Conservation (phyloP, 2,113 vertebrate species). For the Rhinoptilus africanus region DNA sequence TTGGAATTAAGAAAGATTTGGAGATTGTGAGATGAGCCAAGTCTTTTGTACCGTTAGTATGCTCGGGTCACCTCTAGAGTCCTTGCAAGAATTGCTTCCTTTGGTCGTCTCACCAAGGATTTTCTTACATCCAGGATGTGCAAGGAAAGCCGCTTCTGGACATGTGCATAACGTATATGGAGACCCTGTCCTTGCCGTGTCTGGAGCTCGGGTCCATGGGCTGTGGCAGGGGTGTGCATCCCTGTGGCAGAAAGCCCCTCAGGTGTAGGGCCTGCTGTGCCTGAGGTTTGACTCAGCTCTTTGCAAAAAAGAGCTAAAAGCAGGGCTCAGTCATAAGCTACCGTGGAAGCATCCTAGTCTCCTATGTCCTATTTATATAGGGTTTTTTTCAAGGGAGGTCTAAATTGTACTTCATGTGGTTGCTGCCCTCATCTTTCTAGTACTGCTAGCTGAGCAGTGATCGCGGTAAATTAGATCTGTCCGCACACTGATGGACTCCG, state of each 20-base stretch:
- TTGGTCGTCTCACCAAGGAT: not conserved
- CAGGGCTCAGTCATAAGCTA: not conserved
- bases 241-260: not conserved
- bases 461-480: not conserved
- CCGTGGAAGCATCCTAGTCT: not conserved
- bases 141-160: not conserved
- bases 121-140: not conserved
- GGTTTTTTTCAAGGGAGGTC: not conserved
- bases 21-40: not conserved
- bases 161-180: fast-evolving
- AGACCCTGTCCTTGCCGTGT: not conserved
- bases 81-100: not conserved
- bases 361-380: not conserved
- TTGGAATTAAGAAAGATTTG: not conserved
- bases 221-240: not conserved
- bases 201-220: not conserved
- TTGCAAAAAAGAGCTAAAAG: not conserved
- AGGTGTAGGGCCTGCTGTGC: not conserved
- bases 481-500: not conserved
- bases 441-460: not conserved
- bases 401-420: not conserved
- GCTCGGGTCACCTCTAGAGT: not conserved
- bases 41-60: not conserved
- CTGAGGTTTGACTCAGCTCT: not conserved
- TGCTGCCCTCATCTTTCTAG: not conserved